Evolutionary conservation across 2,888 invertebrate genomes (phyloP), one percentile per base, ranked within the genome.

Genomic region (Steinernema scapterisci): DNA sequence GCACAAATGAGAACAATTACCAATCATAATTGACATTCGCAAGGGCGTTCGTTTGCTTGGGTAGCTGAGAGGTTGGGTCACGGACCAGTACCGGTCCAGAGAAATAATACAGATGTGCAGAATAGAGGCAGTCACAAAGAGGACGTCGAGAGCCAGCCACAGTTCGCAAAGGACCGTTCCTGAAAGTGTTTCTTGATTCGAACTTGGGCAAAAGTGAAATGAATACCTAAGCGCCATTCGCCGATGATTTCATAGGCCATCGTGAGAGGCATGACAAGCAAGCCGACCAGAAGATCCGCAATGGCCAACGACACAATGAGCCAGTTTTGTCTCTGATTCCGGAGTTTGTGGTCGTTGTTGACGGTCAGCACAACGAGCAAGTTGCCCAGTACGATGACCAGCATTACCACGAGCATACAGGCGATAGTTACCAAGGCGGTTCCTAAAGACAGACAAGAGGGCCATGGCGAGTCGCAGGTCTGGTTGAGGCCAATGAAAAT

Each of bases 121-220:
- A 73, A 90, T 90, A 31, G 89, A 89, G 2, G 90, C 89, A 3
- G 90, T 90, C 73, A 89, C 89, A 70, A 90, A 87, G 11, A 90
- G 85, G 3, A 90, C 89, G 77, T 90, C 90, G 5, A 88, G 86
- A 1, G 89, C 89, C 73, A 90, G 87, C 89, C 89, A 90, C 51
- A 90, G 81, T 75, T 89, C 89, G 80, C 90, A 90, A 79, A 89
- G 86, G 27, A 89, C 77, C n/a, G 77, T 77, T 31, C 86, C 86
- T 86, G n/a, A 78, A 82, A 46, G 9, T 9, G 71, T n/a, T n/a
- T n/a, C 27, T 13, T 16, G 16, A 70, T 25, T 21, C 16, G 21
- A n/a, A 71, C 13, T 11, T 13, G 46, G 38, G n/a, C n/a, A n/a
- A n/a, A n/a, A n/a, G n/a, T n/a, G n/a, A n/a, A n/a, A n/a, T n/a